Evolutionary conservation across 2,113 vertebrate genomes (phyloP).

Genomic region (Petrocephalus microphthalmus): DNA sequence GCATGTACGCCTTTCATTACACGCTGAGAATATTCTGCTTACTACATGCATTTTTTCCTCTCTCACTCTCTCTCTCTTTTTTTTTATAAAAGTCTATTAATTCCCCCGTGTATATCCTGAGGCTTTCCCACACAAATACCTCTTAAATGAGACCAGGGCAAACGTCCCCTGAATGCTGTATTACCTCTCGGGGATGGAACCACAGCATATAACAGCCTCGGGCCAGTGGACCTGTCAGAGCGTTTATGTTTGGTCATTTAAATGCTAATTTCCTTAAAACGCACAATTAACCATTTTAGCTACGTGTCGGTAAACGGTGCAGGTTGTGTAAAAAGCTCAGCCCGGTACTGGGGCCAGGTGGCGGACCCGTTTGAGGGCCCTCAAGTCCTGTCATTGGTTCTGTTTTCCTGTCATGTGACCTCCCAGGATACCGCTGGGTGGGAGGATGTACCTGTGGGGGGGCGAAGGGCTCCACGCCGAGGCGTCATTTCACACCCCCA

Average conservation of each 20-base stretch:
- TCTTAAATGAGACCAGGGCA: slow-evolving; percentile 21
- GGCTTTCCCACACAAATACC: slow-evolving; percentile 19
- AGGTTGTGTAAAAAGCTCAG: not conserved
- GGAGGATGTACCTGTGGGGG: not conserved
- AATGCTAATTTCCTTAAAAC: slow-evolving; percentile 24
- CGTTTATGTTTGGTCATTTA: slow-evolving; percentile 23
- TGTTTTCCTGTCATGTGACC: not conserved
- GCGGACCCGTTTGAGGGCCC: not conserved
- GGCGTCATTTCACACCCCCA: not conserved
- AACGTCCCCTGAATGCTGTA: slow-evolving; percentile 14
- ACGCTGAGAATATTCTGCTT: slow-evolving; percentile 19
- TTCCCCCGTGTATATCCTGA: slow-evolving; percentile 25
- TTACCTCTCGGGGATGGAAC: not conserved
- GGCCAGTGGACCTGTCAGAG: slow-evolving; percentile 17
- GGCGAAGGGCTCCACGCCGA: not conserved
- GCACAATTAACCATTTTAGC: not conserved
- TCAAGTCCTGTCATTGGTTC: not conserved
- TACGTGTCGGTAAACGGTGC: not conserved
- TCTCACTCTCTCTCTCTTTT: not conserved
- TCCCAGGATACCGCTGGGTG: not conserved
- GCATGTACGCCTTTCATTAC: slow-evolving; percentile 16
- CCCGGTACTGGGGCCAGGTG: not conserved
- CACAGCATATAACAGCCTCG: slow-evolving; percentile 12
- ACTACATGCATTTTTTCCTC: slow-evolving; percentile 17
- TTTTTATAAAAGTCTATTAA: slow-evolving; percentile 25